Percentiles rank a stretch among this genome's conserved stretches.
These are phyloP conservation scores for Pituophis catenifer DNA, from an alignment of 2,113 vertebrate species.

Conservation along the genomic window DNA sequence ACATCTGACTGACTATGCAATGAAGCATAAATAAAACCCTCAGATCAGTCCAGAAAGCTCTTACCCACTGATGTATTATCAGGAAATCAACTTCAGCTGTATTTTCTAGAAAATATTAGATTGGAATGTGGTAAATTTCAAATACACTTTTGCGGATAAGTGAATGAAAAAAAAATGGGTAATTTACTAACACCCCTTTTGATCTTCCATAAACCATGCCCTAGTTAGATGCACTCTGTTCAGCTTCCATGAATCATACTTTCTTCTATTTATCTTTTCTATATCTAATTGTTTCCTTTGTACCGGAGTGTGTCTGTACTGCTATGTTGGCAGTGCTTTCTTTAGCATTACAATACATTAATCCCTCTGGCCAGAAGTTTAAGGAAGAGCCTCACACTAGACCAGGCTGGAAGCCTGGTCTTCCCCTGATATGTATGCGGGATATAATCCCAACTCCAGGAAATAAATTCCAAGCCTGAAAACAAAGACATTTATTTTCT, in stretches of 20 bases:
- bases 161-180: background rate
- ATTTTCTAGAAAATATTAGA: background rate
- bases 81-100: background rate
- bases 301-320: background rate
- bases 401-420: background rate
- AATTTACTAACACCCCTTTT: background rate
- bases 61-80: too few relatives aligned
- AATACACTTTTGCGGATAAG: background rate
- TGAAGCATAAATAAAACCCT: background rate
- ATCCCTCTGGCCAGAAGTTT: background rate
- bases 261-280: background rate
- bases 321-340: background rate
- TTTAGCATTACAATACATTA: background rate
- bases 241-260: background rate
- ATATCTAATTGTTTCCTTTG: background rate
- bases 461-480: background rate
- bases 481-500: background rate
- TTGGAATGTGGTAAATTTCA: background rate
- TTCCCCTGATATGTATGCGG: background rate
- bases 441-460: background rate
- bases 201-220: background rate
- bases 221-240: background rate
- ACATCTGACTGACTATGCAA: background rate
- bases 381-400: background rate
- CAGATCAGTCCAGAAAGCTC: background rate